Conservation (phyloP, 2,113 vertebrate genomes). For the Anthoscopus minutus region DNA sequence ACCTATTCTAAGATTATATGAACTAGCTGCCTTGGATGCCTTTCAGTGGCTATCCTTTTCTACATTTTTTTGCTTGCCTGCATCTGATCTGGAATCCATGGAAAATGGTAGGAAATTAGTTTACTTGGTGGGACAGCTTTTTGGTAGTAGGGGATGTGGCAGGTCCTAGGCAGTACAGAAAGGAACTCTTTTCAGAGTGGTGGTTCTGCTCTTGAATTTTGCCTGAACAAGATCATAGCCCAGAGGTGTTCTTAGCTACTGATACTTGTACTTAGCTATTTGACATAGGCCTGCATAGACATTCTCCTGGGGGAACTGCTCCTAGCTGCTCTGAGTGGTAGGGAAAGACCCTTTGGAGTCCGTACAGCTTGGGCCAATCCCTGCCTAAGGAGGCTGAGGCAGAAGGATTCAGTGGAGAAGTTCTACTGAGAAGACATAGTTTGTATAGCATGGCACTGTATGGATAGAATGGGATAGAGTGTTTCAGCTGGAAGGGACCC, state of each 20-base stretch:
- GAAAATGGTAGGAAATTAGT: neutral
- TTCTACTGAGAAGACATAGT: fast-evolving
- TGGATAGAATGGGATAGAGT: neutral
- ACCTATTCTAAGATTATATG: neutral
- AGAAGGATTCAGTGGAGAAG: neutral
- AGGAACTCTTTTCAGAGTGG: neutral
- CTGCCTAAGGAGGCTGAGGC: neutral
- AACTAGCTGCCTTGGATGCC: neutral
- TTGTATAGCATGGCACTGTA: neutral
- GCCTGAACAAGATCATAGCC: neutral
- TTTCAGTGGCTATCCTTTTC: neutral
- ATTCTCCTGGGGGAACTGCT: neutral
- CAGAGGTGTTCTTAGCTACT: neutral
- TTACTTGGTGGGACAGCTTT: neutral
- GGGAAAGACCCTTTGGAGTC: neutral
- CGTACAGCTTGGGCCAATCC: neutral
- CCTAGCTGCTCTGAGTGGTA: neutral
- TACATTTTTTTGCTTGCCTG: neutral
- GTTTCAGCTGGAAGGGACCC: neutral
- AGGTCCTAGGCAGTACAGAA: neutral
- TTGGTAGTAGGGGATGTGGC: neutral
- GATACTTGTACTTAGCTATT: neutral
- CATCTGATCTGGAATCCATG: neutral
- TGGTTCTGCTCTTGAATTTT: neutral
- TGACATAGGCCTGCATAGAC: neutral